phyloP scores from a whole-genome alignment of 1,140 invertebrate genomes.

The Heterodera carotae region DNA sequence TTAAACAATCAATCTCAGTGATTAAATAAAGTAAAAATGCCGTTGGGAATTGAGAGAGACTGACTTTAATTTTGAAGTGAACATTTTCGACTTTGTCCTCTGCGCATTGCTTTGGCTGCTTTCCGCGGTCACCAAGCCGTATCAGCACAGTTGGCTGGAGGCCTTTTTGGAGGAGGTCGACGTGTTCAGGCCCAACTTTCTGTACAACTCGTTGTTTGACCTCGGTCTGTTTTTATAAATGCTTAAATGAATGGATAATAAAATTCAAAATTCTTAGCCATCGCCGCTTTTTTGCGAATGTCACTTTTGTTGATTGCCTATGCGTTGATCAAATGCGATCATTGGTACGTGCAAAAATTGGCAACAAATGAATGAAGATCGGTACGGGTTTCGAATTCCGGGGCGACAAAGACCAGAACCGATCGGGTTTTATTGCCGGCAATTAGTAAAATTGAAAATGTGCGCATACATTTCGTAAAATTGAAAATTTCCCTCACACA shows the following conservation, averaged over 20 bases:
- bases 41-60: not conserved
- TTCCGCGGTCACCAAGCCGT: constrained; percentile 28
- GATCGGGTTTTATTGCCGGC: constrained; percentile 35
- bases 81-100: constrained; percentile 22
- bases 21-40: not conserved
- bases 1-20: not conserved
- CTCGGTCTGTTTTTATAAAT: constrained; percentile 8
- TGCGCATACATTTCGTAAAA: constrained; percentile 15
- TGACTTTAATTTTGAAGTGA: constrained; percentile 16
- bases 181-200: constrained; percentile 44
- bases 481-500: constrained; percentile 3
- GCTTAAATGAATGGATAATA: not conserved
- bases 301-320: constrained; percentile 38
- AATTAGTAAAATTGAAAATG: not conserved
- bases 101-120: constrained; percentile 24
- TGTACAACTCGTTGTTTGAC: constrained; percentile 50
- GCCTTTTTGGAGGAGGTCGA: constrained; percentile 48
- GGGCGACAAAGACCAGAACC: too few species aligned
- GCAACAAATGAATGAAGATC: too few species aligned
- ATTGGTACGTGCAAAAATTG: constrained; percentile 46
- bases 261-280: constrained; percentile 25
- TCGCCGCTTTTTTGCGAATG: constrained; percentile 48
- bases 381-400: too few species aligned
- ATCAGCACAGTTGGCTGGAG: constrained; percentile 33
- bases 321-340: constrained; percentile 42